phyloP scores from a whole-genome alignment of 2,888 invertebrate species.

The Linnaemya vulpina region DNA sequence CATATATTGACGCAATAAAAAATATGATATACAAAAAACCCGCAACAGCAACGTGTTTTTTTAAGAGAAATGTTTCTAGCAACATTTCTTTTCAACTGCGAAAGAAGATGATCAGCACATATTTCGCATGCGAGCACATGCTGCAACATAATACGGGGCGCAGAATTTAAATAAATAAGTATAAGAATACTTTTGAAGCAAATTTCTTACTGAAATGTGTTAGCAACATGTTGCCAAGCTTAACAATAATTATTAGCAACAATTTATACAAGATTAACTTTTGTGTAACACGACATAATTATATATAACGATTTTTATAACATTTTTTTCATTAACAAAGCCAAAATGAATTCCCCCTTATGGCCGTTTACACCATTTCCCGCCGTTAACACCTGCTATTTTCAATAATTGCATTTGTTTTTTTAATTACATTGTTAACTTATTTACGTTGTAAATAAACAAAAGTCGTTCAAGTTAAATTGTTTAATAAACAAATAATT shows the following conservation, averaged over 20 bases:
- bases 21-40: too few relatives aligned
- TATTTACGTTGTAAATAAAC: conserved; percentile 33
- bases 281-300: background rate
- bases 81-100: too few relatives aligned
- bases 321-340: background rate
- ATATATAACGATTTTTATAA: background rate
- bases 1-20: too few relatives aligned
- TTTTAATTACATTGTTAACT: conserved; percentile 21
- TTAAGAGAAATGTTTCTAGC: too few relatives aligned
- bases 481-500: conserved; percentile 19
- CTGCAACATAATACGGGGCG: too few relatives aligned
- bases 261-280: background rate
- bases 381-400: conserved; percentile 24
- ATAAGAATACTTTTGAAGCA: background rate
- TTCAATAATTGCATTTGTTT: conserved; percentile 1
- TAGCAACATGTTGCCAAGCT: background rate
- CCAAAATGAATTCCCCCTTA: background rate
- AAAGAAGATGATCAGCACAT: too few relatives aligned
- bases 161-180: background rate
- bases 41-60: too few relatives aligned
- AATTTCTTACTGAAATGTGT: too few relatives aligned
- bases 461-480: conserved; percentile 3
- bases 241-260: background rate
- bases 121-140: too few relatives aligned
- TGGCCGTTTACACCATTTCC: background rate